phyloP scores from a whole-genome alignment of 2,888 invertebrate genomes.

The Deladenus siricidicola region DNA sequence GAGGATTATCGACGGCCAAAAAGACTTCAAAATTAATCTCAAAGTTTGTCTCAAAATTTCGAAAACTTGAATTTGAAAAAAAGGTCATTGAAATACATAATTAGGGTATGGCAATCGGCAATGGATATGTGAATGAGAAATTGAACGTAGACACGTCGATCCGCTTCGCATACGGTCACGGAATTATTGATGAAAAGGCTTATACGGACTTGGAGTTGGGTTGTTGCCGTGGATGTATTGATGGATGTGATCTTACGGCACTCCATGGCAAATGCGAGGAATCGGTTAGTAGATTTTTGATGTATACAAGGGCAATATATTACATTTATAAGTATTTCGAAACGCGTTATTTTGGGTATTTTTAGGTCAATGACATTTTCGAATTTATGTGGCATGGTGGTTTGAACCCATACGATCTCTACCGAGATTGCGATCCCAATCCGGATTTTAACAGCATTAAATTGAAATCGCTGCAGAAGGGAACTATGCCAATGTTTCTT shows the following conservation, averaged over 20 bases:
- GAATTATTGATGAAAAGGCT: constrained; percentile 50
- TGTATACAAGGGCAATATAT: constrained; percentile 2
- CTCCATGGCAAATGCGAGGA: constrained; percentile 30
- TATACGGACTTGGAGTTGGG: constrained; percentile 47
- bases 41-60: constrained; percentile 29
- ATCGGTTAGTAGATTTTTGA: constrained; percentile 5
- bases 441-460: constrained; percentile 41
- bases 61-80: too few species aligned
- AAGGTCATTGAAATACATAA: neutral
- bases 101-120: constrained; percentile 53
- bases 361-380: constrained; percentile 50
- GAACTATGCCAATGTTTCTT: constrained; percentile 24
- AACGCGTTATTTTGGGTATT: neutral
- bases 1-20: constrained; percentile 53
- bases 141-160: constrained; percentile 53
- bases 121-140: constrained; percentile 51
- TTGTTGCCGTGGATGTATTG: constrained; percentile 49
- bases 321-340: neutral
- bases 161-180: constrained; percentile 53
- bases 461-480: constrained; percentile 37
- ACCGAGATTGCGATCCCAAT: constrained; percentile 39
- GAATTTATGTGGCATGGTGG: constrained; percentile 52
- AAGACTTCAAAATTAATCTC: constrained; percentile 48
- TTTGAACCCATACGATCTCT: constrained; percentile 47
- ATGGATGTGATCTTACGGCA: constrained; percentile 43